These are phyloP conservation scores for Microcebus tavaratra DNA, from an alignment of 2,113 vertebrate species.

Conservation along the genomic window DNA sequence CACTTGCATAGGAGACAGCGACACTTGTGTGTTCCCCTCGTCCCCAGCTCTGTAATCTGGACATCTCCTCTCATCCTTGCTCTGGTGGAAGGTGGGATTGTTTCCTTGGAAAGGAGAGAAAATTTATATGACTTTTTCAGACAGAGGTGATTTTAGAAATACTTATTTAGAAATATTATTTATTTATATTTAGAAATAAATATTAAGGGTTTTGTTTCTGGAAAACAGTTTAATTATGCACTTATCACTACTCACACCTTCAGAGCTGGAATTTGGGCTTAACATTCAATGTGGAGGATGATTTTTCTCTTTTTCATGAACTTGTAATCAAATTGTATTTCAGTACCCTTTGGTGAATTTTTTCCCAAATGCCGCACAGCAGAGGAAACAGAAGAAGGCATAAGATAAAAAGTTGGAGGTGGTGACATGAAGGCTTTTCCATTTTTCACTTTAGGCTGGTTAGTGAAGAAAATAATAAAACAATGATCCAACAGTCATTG, in stretches of 20 bases:
- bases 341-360: neutral
- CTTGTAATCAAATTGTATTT: neutral
- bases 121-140: neutral
- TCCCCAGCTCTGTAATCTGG: neutral
- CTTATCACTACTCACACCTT: neutral
- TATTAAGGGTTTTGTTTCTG: neutral
- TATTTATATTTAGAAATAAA: neutral
- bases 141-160: neutral
- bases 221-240: neutral
- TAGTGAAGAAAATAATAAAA: neutral
- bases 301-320: neutral
- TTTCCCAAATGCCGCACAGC: neutral
- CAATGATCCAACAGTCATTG: neutral
- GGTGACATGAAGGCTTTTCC: neutral
- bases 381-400: neutral
- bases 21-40: accelerated
- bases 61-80: neutral
- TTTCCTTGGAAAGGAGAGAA: slow-evolving; percentile 1
- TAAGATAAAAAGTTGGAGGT: neutral
- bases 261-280: neutral
- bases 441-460: neutral
- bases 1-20: neutral
- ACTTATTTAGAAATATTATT: too few species aligned
- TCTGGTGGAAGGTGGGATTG: neutral
- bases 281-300: neutral